phyloP scores from a whole-genome alignment of 2,797 vertebrate genomes.

The Chelmon rostratus region DNA sequence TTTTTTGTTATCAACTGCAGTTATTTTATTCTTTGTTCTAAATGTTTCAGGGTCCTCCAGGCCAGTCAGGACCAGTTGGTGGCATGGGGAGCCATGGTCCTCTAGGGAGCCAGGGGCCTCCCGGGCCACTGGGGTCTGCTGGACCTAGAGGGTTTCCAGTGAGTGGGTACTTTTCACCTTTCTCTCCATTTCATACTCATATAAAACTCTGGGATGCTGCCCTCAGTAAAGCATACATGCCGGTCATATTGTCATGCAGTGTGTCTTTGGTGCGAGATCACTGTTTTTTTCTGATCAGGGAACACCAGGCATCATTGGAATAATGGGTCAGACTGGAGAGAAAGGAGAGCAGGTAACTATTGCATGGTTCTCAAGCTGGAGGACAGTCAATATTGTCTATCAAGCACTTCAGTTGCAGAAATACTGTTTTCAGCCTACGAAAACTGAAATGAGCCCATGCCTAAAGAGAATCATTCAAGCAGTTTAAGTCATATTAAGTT shows the following conservation, averaged over 20 bases:
- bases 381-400: neutral
- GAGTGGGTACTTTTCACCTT: constrained; percentile 75
- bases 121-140: constrained; percentile 73
- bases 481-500: neutral
- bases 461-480: neutral
- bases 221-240: neutral
- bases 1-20: neutral
- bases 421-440: neutral
- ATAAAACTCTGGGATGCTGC: neutral
- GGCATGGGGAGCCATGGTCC: constrained; percentile 78
- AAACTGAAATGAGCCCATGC: neutral
- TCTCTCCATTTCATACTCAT: constrained; percentile 13
- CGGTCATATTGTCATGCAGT: neutral
- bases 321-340: constrained; percentile 76
- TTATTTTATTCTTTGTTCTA: neutral
- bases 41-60: constrained; percentile 81
- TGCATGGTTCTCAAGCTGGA: neutral
- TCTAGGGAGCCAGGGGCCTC: constrained; percentile 76
- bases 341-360: constrained; percentile 86
- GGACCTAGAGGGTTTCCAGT: constrained; percentile 85
- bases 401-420: neutral
- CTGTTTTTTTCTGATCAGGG: constrained; percentile 58
- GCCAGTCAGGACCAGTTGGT: constrained; percentile 76
- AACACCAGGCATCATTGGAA: constrained; percentile 74
- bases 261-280: neutral